Conservation (phyloP, 2,797 vertebrate genomes). For the Eulemur mongoz region DNA sequence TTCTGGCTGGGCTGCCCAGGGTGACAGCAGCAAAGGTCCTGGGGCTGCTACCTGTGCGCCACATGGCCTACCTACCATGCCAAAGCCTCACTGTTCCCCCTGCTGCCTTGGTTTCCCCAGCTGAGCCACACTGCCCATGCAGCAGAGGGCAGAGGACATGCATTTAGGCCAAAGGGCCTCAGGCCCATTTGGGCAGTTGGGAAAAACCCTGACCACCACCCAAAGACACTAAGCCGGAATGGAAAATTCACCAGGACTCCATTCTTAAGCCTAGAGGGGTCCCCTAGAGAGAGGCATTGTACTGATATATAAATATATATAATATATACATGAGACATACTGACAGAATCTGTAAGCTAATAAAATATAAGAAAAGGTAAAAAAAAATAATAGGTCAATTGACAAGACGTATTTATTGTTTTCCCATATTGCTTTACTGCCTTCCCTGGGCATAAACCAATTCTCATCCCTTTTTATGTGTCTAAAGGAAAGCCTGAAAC, state of each 20-base stretch:
- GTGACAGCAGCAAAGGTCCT: neutral
- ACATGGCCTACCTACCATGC: neutral
- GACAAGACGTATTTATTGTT: slow-evolving; percentile 97
- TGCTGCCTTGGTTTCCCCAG: slow-evolving; percentile 25
- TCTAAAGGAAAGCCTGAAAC: slow-evolving; percentile 82
- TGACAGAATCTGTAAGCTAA: slow-evolving; percentile 93
- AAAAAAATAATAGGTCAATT: slow-evolving; percentile 85
- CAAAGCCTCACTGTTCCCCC: slow-evolving; percentile 46
- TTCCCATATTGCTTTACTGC: slow-evolving; percentile 89
- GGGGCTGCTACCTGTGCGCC: neutral
- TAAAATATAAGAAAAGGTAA: slow-evolving; percentile 89
- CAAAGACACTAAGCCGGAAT: neutral
- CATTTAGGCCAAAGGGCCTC: slow-evolving; percentile 26
- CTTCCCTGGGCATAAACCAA: slow-evolving; percentile 87
- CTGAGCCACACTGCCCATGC: neutral
- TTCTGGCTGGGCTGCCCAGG: neutral
- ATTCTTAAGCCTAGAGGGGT: slow-evolving; percentile 11
- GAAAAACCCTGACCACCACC: neutral
- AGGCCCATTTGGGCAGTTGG: neutral
- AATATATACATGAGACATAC: slow-evolving; percentile 87
- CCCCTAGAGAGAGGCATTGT: slow-evolving; percentile 67
- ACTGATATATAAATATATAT: slow-evolving; percentile 86
- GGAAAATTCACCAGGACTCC: neutral
- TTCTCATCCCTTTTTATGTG: slow-evolving; percentile 77
- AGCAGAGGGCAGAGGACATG: neutral